Conservation (phyloP, 2,113 vertebrate species). For the Dromiciops gliroides region DNA sequence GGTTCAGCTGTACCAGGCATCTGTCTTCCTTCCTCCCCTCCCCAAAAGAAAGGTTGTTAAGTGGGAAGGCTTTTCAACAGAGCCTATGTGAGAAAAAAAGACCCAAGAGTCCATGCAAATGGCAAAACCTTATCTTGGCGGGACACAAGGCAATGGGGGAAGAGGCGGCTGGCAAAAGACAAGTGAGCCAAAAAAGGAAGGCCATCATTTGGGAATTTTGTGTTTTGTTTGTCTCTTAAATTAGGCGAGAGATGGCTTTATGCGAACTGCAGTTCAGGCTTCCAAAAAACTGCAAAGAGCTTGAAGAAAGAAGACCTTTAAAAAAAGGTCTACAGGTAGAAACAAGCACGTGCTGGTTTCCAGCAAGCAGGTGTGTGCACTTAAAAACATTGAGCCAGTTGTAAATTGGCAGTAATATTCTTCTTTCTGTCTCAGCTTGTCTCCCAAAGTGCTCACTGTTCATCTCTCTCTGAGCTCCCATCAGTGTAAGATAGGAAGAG, state of each 20-base stretch:
- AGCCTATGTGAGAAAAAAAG: conserved; percentile 12
- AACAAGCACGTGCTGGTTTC: not conserved
- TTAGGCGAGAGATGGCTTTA: conserved; percentile 30
- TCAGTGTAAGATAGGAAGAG: conserved; percentile 11
- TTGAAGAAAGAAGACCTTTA: not conserved
- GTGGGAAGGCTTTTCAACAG: conserved; percentile 31
- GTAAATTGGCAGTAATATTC: not conserved
- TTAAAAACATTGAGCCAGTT: not conserved
- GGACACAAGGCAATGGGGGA: conserved; percentile 62
- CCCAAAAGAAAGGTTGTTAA: not conserved
- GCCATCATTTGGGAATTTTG: not conserved
- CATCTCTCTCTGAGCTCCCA: not conserved
- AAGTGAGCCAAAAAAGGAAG: conserved; percentile 55
- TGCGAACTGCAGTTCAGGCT: not conserved
- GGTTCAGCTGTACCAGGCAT: not conserved
- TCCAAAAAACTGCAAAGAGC: not conserved
- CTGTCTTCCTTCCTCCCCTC: not conserved
- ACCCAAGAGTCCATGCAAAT: not conserved
- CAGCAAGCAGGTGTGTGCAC: not conserved
- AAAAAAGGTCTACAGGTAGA: not conserved
- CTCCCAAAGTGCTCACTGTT: not conserved
- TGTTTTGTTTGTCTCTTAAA: conserved; percentile 51
- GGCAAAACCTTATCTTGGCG: conserved; percentile 61
- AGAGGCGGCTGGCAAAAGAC: conserved; percentile 46
- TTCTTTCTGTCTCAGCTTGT: not conserved